Base-by-base conservation (phyloP, 2,888 invertebrate species). In the Heteropelma amictum region DNA sequence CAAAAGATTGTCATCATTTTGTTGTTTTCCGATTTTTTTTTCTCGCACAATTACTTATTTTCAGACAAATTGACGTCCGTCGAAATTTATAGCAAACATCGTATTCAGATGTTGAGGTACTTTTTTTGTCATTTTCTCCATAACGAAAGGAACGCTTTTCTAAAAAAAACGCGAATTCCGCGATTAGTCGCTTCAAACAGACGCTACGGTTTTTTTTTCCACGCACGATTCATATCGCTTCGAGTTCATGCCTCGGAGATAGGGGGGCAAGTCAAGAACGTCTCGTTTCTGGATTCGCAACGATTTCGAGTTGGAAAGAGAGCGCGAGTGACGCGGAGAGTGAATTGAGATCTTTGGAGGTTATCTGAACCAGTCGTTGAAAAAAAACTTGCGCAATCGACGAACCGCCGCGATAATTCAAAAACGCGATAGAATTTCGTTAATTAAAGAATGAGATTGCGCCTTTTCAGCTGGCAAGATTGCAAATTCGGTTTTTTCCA, bases 281-380 rank as follows among this genome's bases (percentile, higher is more conserved):
- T 65, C 42, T 19, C 21, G 58, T 49, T 40, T 40, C 21, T 10
- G 26, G 49, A 7, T 21, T 58, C 7, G 12, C 21, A 49, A 68
- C 30, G 49, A 67, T 67, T 68, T n/a, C 40, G 38, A 30, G 21
- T 19, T 6, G 10, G 42, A 47, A 5, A 53, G 1, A 19, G 21
- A 14, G 19, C 8, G 38, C 10, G n/a, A n/a, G 35, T n/a, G n/a
- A n/a, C 14, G 17, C 26, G 12, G n/a, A 35, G 26, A 40, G 23
- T 23, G 17, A 65, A 47, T 61, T n/a, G 14, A 35, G 42, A 65
- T 72, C 58, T 51, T 14, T 28, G 38, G 67, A 67, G 72, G 60
- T 72, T 54, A 67, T 72, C 72, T 54, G 49, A 10, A 21, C 8
- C 28, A 10, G 47, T 17, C 6, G 7, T 56, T 42, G 49, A 60